Evolutionary conservation across 2,113 vertebrate genomes (phyloP).

Genomic region (Eubucco bourcierii): DNA sequence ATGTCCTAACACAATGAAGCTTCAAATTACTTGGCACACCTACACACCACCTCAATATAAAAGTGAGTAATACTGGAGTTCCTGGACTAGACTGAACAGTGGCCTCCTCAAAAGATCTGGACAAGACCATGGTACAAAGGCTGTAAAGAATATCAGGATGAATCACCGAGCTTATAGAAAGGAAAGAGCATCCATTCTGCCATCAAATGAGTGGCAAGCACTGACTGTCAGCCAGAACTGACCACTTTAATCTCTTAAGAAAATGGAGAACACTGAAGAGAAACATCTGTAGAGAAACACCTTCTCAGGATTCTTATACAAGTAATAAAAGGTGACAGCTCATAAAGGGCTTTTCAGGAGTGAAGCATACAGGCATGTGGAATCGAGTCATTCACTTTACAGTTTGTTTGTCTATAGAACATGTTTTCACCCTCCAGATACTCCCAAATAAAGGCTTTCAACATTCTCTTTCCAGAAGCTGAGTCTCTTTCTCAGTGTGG

Average conservation of each 20-base stretch:
- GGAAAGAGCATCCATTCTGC: background rate
- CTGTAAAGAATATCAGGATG: background rate
- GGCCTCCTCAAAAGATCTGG: background rate
- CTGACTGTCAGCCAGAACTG: background rate
- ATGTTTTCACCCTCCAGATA: background rate
- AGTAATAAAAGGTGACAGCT: background rate
- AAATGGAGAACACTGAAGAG: background rate
- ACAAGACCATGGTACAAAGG: background rate
- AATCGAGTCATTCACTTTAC: background rate
- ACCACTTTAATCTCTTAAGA: background rate
- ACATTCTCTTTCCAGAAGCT: background rate
- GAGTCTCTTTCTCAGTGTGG: background rate
- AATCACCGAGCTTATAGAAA: background rate
- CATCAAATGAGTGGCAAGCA: background rate
- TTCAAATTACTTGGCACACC: background rate
- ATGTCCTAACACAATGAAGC: background rate
- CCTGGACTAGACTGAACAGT: background rate
- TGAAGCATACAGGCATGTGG: background rate
- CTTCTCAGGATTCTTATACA: background rate
- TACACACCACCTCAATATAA: background rate
- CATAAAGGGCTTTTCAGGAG: background rate
- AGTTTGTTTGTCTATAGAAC: background rate
- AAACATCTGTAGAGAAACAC: background rate
- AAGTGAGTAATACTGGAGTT: background rate
- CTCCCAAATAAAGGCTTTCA: background rate